Conservation (phyloP, 2,797 vertebrate species). For the Acrocephalus scirpaceus region DNA sequence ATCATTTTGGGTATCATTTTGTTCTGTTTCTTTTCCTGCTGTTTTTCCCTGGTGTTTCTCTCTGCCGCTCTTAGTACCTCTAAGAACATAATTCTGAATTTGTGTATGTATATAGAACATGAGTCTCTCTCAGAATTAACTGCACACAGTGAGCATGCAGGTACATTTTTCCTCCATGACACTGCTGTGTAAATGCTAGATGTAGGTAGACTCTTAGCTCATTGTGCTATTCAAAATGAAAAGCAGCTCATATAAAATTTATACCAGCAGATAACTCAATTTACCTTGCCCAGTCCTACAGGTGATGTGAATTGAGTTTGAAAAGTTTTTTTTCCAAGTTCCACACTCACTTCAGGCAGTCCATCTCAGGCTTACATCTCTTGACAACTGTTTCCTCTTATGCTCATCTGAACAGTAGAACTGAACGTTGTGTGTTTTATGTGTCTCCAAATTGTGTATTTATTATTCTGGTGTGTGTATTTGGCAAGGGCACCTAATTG, state of each 20-base stretch:
- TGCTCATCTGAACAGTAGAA: not conserved
- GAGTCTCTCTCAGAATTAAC: not conserved
- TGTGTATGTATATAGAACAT: not conserved
- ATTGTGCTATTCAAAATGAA: not conserved
- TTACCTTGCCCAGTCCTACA: not conserved
- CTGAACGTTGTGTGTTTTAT: not conserved
- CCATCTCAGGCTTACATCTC: not conserved
- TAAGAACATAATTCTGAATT: not conserved
- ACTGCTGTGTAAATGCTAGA: not conserved
- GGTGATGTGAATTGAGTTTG: not conserved
- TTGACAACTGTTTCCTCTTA: not conserved
- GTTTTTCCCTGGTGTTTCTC: rapidly evolving
- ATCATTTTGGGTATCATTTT: not conserved
- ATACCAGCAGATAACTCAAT: not conserved
- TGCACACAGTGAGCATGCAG: not conserved
- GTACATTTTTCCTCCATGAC: not conserved
- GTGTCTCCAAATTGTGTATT: not conserved
- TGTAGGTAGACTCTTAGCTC: not conserved
- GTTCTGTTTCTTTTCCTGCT: not conserved
- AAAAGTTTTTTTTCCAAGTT: not conserved
- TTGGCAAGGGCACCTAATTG: not conserved
- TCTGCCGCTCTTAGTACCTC: not conserved
- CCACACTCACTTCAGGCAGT: not conserved
- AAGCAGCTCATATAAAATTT: not conserved
- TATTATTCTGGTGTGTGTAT: not conserved